Base-by-base conservation (phyloP, 2,888 invertebrate genomes). In the Molorchus minor region DNA sequence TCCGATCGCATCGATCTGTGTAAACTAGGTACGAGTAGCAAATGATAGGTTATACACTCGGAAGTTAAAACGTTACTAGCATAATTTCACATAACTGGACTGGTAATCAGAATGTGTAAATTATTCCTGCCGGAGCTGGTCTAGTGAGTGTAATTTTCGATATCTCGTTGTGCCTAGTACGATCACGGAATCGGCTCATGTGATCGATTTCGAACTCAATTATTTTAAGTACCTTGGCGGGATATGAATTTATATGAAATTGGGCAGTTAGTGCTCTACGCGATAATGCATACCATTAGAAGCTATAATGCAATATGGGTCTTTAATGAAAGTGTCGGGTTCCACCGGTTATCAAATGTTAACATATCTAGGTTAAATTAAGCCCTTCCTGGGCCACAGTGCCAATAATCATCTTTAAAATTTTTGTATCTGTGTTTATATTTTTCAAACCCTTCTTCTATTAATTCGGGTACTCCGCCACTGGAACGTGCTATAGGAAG, bases 31-130 rank as follows among this genome's bases (percentile, higher is more conserved):
- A 74, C 72, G 74, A 75, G 75, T 75, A 75, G 75, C 72, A 79
- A 79, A 79, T 79, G 76, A 79, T 78, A 78, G 79, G 77, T 75
- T 79, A 65, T 68, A 72, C 67, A 71, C 77, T 79, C 79, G 79
- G 79, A 79, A 79, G 79, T 79, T 78, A 76, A 78, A 78, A 79
- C 77, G 77, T 77, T 78, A 73, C 76, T 77, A 72, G 77, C 75
- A 78, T 79, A 77, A 79, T 78, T 78, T 73, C 75, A 76, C 74
- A 76, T 78, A 79, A 79, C 78, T 78, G 78, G 76, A 78, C 74
- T 72, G 70, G 76, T 72, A 78, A 78, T 78, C 79, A 75, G 73
- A 76, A 77, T 77, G 79, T 78, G 79, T 78, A 78, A 79, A 79
- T 79, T 79, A 79, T 75, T 77, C 76, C 41, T 17, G 71, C 62